These are phyloP conservation scores for Harpalus rufipes DNA, from an alignment of 2,888 invertebrate species.

Conservation along the genomic window DNA sequence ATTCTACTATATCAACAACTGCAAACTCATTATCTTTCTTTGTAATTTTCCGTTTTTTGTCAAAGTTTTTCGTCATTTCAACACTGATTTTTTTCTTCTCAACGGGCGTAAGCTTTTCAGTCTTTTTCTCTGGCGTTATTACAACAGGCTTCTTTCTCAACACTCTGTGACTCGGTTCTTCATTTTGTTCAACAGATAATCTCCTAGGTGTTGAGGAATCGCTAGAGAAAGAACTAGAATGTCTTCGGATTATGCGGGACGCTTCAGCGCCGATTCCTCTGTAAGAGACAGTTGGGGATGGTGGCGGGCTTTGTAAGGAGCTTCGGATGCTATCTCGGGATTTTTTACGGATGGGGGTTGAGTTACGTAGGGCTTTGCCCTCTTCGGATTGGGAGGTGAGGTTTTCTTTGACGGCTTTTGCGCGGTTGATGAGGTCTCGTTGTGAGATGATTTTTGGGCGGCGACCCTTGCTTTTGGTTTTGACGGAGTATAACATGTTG, in stretches of 20 bases:
- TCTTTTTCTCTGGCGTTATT: constrained; percentile 76
- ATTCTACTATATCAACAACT: constrained; percentile 71
- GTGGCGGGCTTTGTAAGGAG: constrained; percentile 76
- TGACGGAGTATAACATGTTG: constrained; percentile 90
- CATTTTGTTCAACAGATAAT: constrained; percentile 56
- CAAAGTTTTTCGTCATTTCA: constrained; percentile 62
- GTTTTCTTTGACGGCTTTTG: constrained; percentile 75
- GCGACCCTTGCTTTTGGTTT: constrained; percentile 77
- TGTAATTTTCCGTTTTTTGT: constrained; percentile 69
- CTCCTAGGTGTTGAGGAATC: constrained; percentile 81
- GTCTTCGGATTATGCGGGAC: constrained; percentile 89
- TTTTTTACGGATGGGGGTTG: constrained; percentile 73
- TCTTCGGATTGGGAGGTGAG: constrained; percentile 75
- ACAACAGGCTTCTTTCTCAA: constrained; percentile 66
- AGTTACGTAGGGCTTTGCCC: constrained; percentile 77
- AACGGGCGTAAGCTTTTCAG: constrained; percentile 55
- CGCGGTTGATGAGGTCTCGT: constrained; percentile 74
- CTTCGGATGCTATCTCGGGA: constrained; percentile 75
- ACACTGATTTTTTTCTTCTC: constrained; percentile 55
- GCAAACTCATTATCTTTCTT: constrained; percentile 68
- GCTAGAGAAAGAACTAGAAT: constrained; percentile 90
- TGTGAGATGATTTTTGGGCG: constrained; percentile 72
- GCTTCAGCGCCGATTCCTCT: constrained; percentile 83
- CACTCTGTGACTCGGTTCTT: constrained; percentile 6
- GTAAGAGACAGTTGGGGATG: constrained; percentile 81